These are phyloP conservation scores for Entomobrya multifasciata DNA, from an alignment of 2,888 invertebrate genomes.

Conservation along the genomic window DNA sequence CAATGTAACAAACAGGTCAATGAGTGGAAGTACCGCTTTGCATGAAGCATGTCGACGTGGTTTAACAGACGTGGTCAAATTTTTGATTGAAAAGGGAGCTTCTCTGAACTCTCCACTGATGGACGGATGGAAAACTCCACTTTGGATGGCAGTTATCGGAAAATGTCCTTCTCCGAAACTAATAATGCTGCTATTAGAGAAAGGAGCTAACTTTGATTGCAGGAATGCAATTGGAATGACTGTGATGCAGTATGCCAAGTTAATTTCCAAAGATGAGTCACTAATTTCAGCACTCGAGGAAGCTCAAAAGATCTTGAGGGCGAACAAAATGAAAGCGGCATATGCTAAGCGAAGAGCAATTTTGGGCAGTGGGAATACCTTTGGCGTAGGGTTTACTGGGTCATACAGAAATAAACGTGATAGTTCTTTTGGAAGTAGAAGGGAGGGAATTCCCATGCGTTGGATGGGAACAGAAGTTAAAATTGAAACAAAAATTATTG, in stretches of 20 bases:
- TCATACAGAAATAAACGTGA: background rate
- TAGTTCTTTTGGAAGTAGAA: background rate
- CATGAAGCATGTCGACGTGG: slow-evolving; percentile 42
- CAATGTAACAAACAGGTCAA: background rate
- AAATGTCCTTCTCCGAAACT: background rate
- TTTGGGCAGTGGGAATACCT: background rate
- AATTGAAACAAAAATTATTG: background rate
- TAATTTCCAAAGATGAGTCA: background rate
- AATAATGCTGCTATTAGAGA: slow-evolving; percentile 15
- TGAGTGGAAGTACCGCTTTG: slow-evolving; percentile 29
- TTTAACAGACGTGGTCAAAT: background rate
- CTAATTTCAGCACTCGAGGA: slow-evolving; percentile 18
- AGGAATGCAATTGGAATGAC: slow-evolving; percentile 22
- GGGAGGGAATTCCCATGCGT: background rate
- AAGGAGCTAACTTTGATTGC: slow-evolving; percentile 44
- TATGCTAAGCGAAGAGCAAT: slow-evolving; percentile 1
- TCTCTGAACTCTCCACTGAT: no score
- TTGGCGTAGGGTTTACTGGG: no score
- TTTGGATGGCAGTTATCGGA: slow-evolving; percentile 24
- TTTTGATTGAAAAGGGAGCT: slow-evolving; percentile 30
- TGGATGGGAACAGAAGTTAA: background rate
- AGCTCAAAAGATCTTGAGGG: background rate
- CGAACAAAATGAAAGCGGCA: slow-evolving; percentile 40
- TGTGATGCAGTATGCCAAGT: slow-evolving; percentile 27
- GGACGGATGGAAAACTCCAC: slow-evolving; percentile 46